These are phyloP conservation scores for Sigmodon hispidus DNA, from an alignment of 2,113 vertebrate species.

Conservation along the genomic window DNA sequence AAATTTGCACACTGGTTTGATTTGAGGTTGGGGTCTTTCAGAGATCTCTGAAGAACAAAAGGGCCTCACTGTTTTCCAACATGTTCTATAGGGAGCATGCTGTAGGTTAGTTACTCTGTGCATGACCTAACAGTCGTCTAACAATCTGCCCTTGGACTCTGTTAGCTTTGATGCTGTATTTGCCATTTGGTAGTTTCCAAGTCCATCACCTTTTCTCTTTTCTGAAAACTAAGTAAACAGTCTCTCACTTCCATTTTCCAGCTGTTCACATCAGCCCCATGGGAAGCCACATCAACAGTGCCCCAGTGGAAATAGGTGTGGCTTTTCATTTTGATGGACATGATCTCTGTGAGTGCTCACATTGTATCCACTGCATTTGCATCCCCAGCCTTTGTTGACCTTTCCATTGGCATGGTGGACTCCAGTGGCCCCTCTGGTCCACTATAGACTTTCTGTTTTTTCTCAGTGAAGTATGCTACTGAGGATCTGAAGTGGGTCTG, in stretches of 20 bases:
- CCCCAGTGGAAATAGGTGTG: background rate
- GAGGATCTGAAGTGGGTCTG: background rate
- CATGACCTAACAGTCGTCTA: background rate
- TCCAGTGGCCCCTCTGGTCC: background rate
- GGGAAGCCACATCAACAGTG: background rate
- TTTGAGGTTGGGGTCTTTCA: no score
- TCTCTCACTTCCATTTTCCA: conserved; percentile 12
- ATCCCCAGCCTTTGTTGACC: background rate
- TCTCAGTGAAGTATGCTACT: background rate
- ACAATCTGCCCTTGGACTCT: background rate
- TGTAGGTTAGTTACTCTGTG: background rate
- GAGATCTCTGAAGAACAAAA: background rate
- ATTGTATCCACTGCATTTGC: background rate
- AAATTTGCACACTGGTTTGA: no score
- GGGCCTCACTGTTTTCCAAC: background rate
- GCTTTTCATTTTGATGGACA: background rate
- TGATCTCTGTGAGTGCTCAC: background rate
- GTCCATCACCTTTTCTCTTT: conserved; percentile 4
- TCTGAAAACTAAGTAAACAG: conserved; percentile 27
- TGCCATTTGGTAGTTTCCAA: background rate
- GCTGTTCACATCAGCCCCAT: background rate
- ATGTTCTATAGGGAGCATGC: background rate
- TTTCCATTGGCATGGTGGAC: background rate
- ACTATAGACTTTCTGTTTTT: background rate
- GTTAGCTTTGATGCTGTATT: background rate